These are phyloP conservation scores for Corvus hawaiiensis DNA, from an alignment of 2,113 vertebrate genomes.

Conservation along the genomic window DNA sequence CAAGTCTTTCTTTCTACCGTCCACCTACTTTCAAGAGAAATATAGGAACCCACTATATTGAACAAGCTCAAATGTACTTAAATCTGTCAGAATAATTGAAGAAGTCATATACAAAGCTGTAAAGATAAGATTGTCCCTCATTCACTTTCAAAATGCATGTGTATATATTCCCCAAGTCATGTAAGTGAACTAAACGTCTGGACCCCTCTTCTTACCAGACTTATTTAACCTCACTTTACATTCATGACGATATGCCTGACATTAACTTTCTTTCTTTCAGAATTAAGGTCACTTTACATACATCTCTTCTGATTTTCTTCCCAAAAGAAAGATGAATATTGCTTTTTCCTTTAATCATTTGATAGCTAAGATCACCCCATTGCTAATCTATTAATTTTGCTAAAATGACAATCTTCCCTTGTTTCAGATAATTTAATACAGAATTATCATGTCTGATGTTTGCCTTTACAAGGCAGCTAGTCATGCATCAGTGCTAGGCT, in stretches of 20 bases:
- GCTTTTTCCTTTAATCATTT: neutral
- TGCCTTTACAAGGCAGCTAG: neutral
- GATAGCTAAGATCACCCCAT: neutral
- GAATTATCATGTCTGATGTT: neutral
- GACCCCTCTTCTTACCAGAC: neutral
- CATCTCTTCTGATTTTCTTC: neutral
- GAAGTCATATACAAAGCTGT: neutral
- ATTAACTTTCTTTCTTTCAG: neutral
- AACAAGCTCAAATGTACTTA: neutral
- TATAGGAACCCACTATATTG: neutral
- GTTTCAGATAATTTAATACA: neutral
- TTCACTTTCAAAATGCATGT: neutral
- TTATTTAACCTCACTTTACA: neutral
- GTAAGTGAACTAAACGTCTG: neutral
- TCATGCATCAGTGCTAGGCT: neutral
- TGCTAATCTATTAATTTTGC: neutral
- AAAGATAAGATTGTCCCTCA: neutral
- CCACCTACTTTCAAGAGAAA: neutral
- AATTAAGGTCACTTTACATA: neutral
- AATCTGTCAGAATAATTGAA: neutral
- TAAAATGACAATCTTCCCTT: neutral
- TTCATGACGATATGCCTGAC: neutral
- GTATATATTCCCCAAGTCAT: neutral
- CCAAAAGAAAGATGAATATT: neutral
- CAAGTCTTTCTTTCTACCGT: neutral